phyloP scores from a whole-genome alignment of 2,113 vertebrate species.

The Prionailurus bengalensis region DNA sequence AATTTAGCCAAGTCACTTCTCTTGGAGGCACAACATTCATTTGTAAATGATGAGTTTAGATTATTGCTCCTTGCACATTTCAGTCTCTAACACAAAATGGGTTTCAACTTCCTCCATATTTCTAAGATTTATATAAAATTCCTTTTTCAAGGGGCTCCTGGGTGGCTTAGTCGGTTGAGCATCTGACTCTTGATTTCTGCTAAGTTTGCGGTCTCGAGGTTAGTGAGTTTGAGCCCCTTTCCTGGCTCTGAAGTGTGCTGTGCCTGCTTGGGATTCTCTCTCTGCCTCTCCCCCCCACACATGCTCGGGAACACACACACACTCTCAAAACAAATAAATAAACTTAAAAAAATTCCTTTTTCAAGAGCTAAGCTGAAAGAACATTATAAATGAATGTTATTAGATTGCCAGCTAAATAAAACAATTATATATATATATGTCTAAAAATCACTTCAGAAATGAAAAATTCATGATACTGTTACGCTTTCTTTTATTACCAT shows the following conservation, averaged over 20 bases:
- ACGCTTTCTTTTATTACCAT: not conserved
- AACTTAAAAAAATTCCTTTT: not conserved
- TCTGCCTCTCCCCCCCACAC: too few relatives aligned
- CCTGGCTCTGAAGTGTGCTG: too few relatives aligned
- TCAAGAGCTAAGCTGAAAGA: constrained; percentile 41
- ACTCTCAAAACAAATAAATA: too few relatives aligned
- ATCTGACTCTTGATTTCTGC: too few relatives aligned
- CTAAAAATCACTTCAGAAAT: not conserved
- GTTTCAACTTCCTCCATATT: not conserved
- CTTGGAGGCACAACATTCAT: not conserved
- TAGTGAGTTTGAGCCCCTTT: too few relatives aligned
- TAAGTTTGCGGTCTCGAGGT: too few relatives aligned
- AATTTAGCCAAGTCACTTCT: not conserved
- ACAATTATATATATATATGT: not conserved
- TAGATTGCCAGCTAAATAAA: not conserved
- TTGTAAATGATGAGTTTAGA: not conserved
- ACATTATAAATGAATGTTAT: not conserved
- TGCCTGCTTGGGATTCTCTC: too few relatives aligned
- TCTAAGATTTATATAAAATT: constrained; percentile 19
- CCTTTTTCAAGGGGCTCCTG: not conserved
- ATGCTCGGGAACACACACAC: too few relatives aligned
- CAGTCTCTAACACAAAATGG: not conserved
- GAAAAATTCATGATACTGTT: not conserved
- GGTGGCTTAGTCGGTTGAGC: too few relatives aligned
- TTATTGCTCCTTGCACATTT: not conserved